phyloP scores from a whole-genome alignment of 2,888 invertebrate genomes.

The Epirrhoe alternata region DNA sequence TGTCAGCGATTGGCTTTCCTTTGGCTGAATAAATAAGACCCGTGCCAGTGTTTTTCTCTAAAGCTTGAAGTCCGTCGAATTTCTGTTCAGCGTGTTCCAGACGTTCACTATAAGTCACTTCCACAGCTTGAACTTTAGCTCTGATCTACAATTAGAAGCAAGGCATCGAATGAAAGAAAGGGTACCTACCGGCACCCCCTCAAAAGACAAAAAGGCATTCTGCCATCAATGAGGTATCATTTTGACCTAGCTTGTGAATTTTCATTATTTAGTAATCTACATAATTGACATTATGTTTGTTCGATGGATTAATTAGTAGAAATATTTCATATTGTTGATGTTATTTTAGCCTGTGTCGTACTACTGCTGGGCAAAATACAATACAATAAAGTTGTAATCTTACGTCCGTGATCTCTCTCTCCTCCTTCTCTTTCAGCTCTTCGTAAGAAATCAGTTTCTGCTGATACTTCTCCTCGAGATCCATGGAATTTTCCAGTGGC shows the following conservation, averaged over 20 bases:
- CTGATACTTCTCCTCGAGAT: slow-evolving; percentile 78
- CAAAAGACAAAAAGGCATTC: too few species aligned
- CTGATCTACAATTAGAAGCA: slow-evolving; percentile 57
- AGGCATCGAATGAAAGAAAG: too few species aligned
- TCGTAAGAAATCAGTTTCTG: slow-evolving; percentile 68
- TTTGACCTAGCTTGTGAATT: too few species aligned
- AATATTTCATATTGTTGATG: too few species aligned
- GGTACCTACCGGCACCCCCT: too few species aligned
- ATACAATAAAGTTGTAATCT: slow-evolving; percentile 32
- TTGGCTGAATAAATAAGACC: slow-evolving; percentile 78
- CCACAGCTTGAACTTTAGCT: slow-evolving; percentile 63
- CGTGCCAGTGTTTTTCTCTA: slow-evolving; percentile 69
- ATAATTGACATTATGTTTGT: too few species aligned
- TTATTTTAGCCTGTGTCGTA: too few species aligned
- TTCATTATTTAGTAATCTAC: too few species aligned
- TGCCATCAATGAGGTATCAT: too few species aligned
- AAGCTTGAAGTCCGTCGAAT: slow-evolving; percentile 66
- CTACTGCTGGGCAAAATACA: too few species aligned
- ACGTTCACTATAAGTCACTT: slow-evolving; percentile 56
- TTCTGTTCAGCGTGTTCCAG: slow-evolving; percentile 62
- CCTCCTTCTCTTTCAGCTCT: slow-evolving; percentile 69
- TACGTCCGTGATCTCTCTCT: slow-evolving; percentile 71
- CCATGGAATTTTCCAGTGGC: slow-evolving; percentile 64
- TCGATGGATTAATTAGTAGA: too few species aligned
- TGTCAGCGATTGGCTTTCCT: slow-evolving; percentile 80